Evolutionary conservation across 2,797 vertebrate genomes (phyloP).

Genomic region (Dendrocincla tyrannina): DNA sequence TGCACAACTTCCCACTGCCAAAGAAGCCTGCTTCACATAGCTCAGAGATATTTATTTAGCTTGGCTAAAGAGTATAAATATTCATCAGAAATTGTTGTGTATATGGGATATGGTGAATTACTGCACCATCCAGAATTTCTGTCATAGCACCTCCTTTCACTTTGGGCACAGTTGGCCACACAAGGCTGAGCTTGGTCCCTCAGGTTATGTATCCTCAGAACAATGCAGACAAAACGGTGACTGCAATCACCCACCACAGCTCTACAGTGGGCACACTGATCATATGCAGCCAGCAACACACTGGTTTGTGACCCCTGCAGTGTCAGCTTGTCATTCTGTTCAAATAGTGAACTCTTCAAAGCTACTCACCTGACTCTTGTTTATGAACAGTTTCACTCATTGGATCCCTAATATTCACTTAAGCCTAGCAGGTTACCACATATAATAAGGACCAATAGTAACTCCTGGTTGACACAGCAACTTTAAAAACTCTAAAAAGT

Average conservation of each 20-base stretch:
- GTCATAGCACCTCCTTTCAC: neutral
- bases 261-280: neutral
- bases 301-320: neutral
- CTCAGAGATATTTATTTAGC: neutral
- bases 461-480: neutral
- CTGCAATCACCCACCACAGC: neutral
- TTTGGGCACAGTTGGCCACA: neutral
- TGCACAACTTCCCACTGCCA: neutral
- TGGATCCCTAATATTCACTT: neutral
- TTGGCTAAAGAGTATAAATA: neutral
- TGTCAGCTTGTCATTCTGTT: neutral
- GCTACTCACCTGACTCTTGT: neutral
- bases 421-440: neutral
- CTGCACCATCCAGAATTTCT: neutral
- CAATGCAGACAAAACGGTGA: neutral
- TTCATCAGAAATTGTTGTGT: neutral
- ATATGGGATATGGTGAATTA: neutral
- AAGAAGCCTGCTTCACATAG: neutral
- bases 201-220: neutral
- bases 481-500: neutral
- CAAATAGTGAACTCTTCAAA: neutral
- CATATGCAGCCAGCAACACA: neutral
- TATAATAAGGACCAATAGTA: neutral
- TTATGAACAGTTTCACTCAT: neutral
- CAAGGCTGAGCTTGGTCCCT: neutral